A percentile compares a stretch with the other conserved stretches of the same genome.
phyloP scores from a whole-genome alignment of 2,797 vertebrate species.

The Pyrocephalus nanus region DNA sequence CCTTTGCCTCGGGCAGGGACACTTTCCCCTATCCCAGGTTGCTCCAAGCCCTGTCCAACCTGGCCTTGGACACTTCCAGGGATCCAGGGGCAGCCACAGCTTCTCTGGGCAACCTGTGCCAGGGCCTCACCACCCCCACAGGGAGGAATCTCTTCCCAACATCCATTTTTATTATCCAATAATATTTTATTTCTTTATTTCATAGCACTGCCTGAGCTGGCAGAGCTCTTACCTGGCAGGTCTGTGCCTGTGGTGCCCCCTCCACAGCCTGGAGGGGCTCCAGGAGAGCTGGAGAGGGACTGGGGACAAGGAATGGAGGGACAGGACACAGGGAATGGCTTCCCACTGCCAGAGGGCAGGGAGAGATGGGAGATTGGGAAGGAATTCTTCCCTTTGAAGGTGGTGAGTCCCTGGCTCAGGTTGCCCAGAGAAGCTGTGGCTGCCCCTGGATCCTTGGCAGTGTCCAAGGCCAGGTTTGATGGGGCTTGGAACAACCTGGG shows the following conservation, averaged over 20 bases:
- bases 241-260: neutral
- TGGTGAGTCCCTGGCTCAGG: rapidly evolving
- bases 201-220: neutral
- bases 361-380: rapidly evolving
- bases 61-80: neutral
- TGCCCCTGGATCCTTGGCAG: neutral
- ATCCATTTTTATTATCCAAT: neutral
- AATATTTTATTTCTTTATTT: neutral
- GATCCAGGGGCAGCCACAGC: neutral
- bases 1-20: neutral
- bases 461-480: neutral
- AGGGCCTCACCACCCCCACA: neutral
- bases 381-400: rapidly evolving
- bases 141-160: neutral
- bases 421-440: neutral
- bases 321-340: neutral
- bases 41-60: neutral
- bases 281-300: neutral
- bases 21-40: neutral
- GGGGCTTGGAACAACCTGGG: rapidly evolving
- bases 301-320: neutral
- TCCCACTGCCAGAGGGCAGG: neutral
- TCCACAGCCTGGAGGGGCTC: rapidly evolving
- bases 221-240: neutral
- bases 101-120: neutral